phyloP scores from a whole-genome alignment of 2,113 vertebrate species.

The Sclerurus mexicanus region DNA sequence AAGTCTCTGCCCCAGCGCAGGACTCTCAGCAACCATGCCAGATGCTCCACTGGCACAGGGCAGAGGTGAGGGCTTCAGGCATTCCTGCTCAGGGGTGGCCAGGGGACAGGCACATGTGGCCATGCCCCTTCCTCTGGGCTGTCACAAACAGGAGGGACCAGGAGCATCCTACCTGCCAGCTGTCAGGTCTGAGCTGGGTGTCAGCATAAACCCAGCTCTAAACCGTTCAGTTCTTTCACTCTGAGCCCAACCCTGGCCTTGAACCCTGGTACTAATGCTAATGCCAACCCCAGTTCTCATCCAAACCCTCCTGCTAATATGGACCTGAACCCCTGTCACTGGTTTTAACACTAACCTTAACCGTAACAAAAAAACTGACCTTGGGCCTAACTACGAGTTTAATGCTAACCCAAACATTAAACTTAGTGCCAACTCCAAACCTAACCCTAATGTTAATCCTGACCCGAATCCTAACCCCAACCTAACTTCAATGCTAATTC shows the following conservation, averaged over 20 bases:
- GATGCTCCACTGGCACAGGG: background rate
- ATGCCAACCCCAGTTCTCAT: background rate
- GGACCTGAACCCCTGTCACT: background rate
- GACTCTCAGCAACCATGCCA: background rate
- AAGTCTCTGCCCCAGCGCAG: background rate
- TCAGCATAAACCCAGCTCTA: background rate
- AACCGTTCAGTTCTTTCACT: background rate
- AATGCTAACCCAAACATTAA: background rate
- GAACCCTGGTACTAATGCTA: background rate
- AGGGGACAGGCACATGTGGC: background rate
- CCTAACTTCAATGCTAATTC: background rate
- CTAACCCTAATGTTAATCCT: background rate
- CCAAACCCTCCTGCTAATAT: background rate
- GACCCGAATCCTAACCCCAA: background rate
- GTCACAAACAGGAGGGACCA: rapidly evolving
- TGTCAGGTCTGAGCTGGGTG: background rate
- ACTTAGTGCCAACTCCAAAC: background rate
- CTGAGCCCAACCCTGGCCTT: background rate
- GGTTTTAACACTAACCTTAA: background rate
- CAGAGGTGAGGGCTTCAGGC: background rate
- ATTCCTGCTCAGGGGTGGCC: background rate
- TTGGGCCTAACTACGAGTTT: background rate
- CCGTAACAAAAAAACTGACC: background rate
- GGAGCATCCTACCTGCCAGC: background rate
- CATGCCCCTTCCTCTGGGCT: background rate